Percentiles rank a stretch among this genome's conserved stretches.
Conservation (phyloP, 1,140 invertebrate species). For the Pentalonia nigronervosa region DNA sequence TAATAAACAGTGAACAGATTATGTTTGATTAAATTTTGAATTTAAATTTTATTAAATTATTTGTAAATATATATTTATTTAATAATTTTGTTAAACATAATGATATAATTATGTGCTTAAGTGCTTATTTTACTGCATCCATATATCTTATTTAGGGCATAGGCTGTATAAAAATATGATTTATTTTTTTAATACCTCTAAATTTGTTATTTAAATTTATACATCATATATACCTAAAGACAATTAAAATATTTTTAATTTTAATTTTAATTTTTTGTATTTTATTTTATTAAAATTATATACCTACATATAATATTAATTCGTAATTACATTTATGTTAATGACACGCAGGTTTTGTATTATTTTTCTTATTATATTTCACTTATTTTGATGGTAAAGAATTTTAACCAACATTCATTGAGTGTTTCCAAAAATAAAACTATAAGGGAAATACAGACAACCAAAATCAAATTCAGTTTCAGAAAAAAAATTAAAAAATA, state of each 20-base stretch:
- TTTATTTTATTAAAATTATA: neutral
- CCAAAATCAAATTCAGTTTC: too few relatives aligned
- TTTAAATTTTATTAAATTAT: neutral
- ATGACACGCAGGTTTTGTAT: neutral
- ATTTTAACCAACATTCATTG: too few relatives aligned
- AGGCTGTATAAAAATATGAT: neutral
- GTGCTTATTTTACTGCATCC: neutral
- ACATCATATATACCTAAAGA: neutral
- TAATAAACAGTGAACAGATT: neutral
- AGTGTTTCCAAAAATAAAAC: too few relatives aligned
- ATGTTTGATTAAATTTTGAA: neutral
- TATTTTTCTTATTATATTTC: too few relatives aligned
- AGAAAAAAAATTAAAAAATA: too few relatives aligned
- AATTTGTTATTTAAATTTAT: constrained; percentile 15
- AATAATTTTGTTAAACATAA: neutral
- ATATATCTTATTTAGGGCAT: neutral
- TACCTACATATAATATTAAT: neutral
- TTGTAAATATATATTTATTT: constrained; percentile 43
- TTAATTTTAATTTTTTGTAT: constrained; percentile 13
- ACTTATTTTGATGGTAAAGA: too few relatives aligned
- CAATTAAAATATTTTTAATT: constrained; percentile 15
- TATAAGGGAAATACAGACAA: too few relatives aligned
- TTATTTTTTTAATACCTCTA: neutral
- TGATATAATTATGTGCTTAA: constrained; percentile 1
- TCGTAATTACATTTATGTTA: neutral